Evolutionary conservation across 1,140 invertebrate genomes (phyloP).

Genomic region (Anoplolepis gracilipes): DNA sequence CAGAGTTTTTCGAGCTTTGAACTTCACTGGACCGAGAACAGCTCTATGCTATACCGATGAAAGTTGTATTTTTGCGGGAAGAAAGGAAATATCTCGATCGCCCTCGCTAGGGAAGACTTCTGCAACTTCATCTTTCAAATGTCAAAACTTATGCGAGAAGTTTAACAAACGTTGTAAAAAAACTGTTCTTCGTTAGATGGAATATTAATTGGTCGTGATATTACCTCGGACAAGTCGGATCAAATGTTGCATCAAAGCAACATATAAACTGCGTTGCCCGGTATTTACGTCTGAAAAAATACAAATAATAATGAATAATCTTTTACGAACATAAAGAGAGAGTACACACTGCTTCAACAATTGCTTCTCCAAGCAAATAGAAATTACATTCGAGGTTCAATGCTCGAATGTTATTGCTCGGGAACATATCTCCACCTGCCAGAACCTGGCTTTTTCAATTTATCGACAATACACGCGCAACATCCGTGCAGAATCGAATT

Average conservation of each 20-base stretch:
- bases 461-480: conserved; percentile 51
- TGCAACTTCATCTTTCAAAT: not conserved
- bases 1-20: conserved; percentile 18
- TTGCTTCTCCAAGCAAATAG: conserved; percentile 29
- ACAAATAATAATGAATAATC: conserved; percentile 29
- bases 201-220: not conserved
- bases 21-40: conserved; percentile 23
- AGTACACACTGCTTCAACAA: not conserved
- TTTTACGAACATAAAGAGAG: not conserved
- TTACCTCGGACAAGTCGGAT: too few species aligned
- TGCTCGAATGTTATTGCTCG: conserved; percentile 29
- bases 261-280: not conserved
- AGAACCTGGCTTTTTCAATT: conserved; percentile 57
- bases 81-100: not conserved
- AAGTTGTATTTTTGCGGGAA: conserved; percentile 32
- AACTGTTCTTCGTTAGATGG: conserved; percentile 9
- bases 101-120: not conserved
- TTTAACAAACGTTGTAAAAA: not conserved
- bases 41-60: conserved; percentile 27
- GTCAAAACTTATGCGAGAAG: not conserved
- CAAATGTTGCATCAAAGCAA: too few species aligned
- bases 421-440: conserved; percentile 42
- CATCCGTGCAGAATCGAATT: conserved; percentile 54
- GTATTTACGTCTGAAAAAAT: conserved; percentile 11
- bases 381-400: conserved; percentile 33